A percentile compares a stretch with the other conserved stretches of the same genome.
Evolutionary conservation across 2,888 invertebrate species (phyloP).

Genomic region (Drosophila parthenogenetica): DNA sequence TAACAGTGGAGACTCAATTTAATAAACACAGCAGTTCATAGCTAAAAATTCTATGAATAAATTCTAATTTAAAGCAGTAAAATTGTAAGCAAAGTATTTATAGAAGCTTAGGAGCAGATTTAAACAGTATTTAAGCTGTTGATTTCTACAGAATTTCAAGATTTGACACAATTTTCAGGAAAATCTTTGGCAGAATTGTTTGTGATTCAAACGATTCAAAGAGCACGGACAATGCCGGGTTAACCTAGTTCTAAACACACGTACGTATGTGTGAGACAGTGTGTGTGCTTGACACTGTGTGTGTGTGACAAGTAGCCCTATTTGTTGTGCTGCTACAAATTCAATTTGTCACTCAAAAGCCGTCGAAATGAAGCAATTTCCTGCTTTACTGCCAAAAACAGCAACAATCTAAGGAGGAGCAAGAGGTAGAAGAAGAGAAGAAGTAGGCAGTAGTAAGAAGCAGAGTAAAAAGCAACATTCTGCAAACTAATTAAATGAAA

Average conservation of each 20-base stretch:
- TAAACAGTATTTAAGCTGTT: no score
- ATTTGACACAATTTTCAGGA: no score
- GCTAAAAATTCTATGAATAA: no score
- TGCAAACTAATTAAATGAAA: conserved; percentile 76
- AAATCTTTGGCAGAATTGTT: not conserved
- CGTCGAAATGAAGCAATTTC: conserved; percentile 73
- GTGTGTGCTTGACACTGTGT: conserved; percentile 21
- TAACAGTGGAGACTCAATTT: no score
- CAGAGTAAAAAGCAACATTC: conserved; percentile 58
- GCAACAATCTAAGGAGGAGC: conserved; percentile 16
- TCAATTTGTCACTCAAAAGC: conserved; percentile 77
- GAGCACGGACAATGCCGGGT: conserved; percentile 1
- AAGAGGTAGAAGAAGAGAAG: not conserved
- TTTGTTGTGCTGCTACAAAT: conserved; percentile 65
- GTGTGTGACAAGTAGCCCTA: conserved; percentile 65
- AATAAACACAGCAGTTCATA: no score
- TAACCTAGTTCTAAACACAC: not conserved
- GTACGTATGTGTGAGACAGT: conserved; percentile 14
- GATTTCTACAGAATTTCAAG: no score
- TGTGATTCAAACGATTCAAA: not conserved
- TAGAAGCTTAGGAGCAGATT: no score
- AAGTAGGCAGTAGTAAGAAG: not conserved
- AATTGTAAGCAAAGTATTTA: no score
- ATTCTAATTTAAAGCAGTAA: no score
- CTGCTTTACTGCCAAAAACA: conserved; percentile 55